A percentile compares a stretch with the other conserved stretches of the same genome.
Evolutionary conservation across 1,140 invertebrate genomes (phyloP).

Genomic region (Scaptomyza pallida): DNA sequence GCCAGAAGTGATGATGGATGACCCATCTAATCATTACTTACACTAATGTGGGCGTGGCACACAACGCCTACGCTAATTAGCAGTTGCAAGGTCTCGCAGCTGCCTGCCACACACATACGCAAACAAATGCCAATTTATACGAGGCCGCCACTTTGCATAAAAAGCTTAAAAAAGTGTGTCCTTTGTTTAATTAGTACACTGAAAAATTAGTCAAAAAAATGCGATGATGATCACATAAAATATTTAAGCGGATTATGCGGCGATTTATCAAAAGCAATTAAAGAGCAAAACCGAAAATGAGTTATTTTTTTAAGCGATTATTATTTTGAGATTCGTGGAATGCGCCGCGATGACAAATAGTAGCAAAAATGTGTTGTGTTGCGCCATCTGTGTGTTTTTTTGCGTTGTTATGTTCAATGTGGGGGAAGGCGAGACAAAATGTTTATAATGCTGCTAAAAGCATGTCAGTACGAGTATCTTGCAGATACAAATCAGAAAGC

Average conservation of each 20-base stretch:
- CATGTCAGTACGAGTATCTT: slow-evolving; percentile 69
- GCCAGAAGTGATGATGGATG: slow-evolving; percentile 72
- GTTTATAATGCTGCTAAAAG: slow-evolving; percentile 82
- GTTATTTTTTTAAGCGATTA: slow-evolving; percentile 40
- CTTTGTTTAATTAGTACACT: slow-evolving; percentile 80
- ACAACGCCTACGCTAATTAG: slow-evolving; percentile 69
- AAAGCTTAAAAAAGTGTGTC: slow-evolving; percentile 69
- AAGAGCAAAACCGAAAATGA: slow-evolving; percentile 59
- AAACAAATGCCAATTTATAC: slow-evolving; percentile 71
- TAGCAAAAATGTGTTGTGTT: slow-evolving; percentile 82
- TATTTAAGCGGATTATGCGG: slow-evolving; percentile 80
- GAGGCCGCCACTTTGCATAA: slow-evolving; percentile 41
- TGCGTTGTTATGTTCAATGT: neutral
- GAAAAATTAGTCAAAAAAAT: slow-evolving; percentile 65
- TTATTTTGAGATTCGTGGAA: slow-evolving; percentile 62
- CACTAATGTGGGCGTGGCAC: slow-evolving; percentile 22
- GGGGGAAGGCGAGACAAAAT: slow-evolving; percentile 59
- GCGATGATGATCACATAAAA: slow-evolving; percentile 41
- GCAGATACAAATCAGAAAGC: slow-evolving; percentile 75
- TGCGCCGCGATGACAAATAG: slow-evolving; percentile 77
- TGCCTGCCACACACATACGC: slow-evolving; percentile 3
- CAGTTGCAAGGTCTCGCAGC: slow-evolving; percentile 6
- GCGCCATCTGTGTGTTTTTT: slow-evolving; percentile 25
- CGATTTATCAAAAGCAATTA: slow-evolving; percentile 82
- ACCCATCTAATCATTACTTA: slow-evolving; percentile 12